phyloP scores from a whole-genome alignment of 2,113 vertebrate species.

The Neolamprologus kungweensis region DNA sequence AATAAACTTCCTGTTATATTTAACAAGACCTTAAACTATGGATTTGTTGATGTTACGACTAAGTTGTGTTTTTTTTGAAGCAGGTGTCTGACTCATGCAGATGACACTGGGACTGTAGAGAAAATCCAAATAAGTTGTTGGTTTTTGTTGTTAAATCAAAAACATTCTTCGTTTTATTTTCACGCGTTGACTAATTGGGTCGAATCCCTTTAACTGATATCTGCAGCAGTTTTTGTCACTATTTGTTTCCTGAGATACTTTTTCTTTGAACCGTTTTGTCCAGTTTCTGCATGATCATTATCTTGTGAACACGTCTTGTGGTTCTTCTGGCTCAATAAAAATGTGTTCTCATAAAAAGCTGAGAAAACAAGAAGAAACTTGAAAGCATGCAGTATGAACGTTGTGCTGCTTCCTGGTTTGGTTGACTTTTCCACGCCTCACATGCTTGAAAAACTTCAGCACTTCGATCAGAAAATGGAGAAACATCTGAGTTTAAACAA shows the following conservation, averaged over 20 bases:
- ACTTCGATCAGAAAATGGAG: background rate
- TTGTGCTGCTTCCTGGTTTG: background rate
- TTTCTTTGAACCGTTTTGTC: background rate
- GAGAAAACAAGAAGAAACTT: background rate
- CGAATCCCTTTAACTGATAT: background rate
- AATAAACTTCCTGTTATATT: background rate
- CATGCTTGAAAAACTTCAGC: background rate
- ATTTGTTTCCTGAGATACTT: background rate
- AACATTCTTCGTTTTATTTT: background rate
- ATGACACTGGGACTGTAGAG: background rate
- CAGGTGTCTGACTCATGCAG: background rate
- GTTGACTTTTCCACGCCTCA: background rate
- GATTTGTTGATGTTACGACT: background rate
- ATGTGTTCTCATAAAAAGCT: background rate
- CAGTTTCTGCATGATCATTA: background rate
- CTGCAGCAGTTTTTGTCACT: fast-evolving
- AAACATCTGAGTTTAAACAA: background rate
- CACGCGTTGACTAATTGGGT: background rate
- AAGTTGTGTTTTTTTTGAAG: background rate
- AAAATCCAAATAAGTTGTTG: background rate
- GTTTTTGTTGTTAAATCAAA: background rate
- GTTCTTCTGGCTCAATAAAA: background rate
- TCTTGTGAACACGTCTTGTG: background rate
- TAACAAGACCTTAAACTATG: background rate
- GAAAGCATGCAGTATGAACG: background rate